Conservation (phyloP, 2,888 invertebrate genomes). For the Pantelozetes paolii region DNA sequence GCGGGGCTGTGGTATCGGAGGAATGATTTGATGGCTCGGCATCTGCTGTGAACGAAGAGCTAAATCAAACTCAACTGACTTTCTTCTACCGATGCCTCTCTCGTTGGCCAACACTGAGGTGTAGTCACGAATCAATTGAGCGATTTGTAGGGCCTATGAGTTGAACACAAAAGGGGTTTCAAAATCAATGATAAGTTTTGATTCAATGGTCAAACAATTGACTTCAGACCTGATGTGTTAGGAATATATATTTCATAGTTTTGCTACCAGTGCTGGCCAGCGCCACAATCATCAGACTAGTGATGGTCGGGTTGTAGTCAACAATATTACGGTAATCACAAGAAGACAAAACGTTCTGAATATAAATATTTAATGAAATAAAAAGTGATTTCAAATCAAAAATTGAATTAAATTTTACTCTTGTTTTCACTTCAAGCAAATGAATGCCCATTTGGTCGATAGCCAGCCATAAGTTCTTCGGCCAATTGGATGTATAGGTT, state of each 20-base stretch:
- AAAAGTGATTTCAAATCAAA: background rate
- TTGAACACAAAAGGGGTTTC: constrained; percentile 41
- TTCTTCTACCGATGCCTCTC: constrained; percentile 40
- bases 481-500: constrained; percentile 94
- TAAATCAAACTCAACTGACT: constrained; percentile 44
- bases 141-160: constrained; percentile 83
- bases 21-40: constrained; percentile 9
- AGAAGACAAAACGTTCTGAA: constrained; percentile 77
- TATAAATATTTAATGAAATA: constrained; percentile 36
- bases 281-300: constrained; percentile 88
- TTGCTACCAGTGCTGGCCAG: constrained; percentile 67
- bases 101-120: constrained; percentile 60
- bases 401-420: constrained; percentile 50
- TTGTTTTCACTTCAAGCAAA: constrained; percentile 75
- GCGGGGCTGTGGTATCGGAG: constrained; percentile 42
- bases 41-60: constrained; percentile 36
- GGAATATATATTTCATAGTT: constrained; percentile 87
- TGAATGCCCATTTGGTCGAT: constrained; percentile 89
- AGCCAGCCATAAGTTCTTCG: constrained; percentile 83
- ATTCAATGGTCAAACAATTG: constrained; percentile 39
- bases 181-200: background rate
- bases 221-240: constrained; percentile 73
- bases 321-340: constrained; percentile 84
- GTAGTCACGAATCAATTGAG: constrained; percentile 84
- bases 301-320: constrained; percentile 84